Base-by-base conservation (phyloP, 1,140 invertebrate genomes). In the Atta cephalotes region DNA sequence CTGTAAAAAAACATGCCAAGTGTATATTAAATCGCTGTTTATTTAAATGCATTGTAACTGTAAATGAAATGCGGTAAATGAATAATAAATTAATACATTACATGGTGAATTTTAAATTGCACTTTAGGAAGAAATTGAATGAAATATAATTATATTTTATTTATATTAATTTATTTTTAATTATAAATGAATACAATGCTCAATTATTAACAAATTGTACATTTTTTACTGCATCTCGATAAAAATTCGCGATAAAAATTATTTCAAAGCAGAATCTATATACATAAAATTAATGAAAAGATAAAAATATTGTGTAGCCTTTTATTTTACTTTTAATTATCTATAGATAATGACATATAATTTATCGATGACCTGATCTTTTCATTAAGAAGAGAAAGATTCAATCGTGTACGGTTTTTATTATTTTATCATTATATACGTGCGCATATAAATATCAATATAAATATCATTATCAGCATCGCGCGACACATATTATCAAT, bases 391-490 rank as follows among this genome's bases (percentile, higher is more conserved):
- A 66, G 18, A 65, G 16, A 21, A 10, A n/a, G 18, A 45, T 66
- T 51, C 21, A 49, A 51, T 4, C 18, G 14, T 18, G 31, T 79
- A 39, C 3, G 21, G 3, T 14, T 5, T 45, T 79, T 16, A n/a
- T 79, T 66, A 68, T 39, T 68, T 66, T 49, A 51, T 18, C 9
- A 25, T n/a, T 12, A 35, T 4, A 28, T 58, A 39, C 6, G 25
- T 25, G 21, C 28, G 25, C 51, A 45, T 49, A 51, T 66, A 70
- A 58, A 58, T 81, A 58, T 81, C 39, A 45, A 45, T 49, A 51
- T 66, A 70, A 58, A 58, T 81, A 58, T 81, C 39, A 45, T 4
- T 49, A 78, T 78, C 31, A 53, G 28, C 25, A 68, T 18, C 63
- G 39, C 45, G 39, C 66, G 63, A 58, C 21, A 65, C 35, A 14